These are phyloP conservation scores for Bos indicus DNA, from an alignment of 2,113 vertebrate genomes.

Conservation along the genomic window DNA sequence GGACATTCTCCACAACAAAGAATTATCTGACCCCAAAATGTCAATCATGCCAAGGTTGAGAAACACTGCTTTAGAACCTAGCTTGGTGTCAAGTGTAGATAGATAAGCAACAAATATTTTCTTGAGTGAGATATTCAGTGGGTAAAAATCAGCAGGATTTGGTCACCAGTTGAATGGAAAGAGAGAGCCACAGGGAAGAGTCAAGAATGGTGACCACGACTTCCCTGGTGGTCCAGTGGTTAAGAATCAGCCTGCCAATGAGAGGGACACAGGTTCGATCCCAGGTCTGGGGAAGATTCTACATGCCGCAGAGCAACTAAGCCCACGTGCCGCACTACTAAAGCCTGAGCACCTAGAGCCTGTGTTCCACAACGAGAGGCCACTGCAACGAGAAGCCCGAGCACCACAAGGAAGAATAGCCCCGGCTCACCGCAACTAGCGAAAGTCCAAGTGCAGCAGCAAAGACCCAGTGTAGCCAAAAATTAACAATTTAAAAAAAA, in stretches of 20 bases:
- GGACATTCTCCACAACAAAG: neutral
- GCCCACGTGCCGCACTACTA: neutral
- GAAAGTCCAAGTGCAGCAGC: neutral
- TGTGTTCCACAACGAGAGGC: neutral
- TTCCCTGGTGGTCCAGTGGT: neutral
- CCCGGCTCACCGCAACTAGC: accelerated
- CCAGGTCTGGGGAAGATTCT: neutral
- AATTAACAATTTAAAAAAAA: neutral
- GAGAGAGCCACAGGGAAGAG: neutral
- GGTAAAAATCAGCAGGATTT: neutral
- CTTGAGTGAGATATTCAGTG: neutral
- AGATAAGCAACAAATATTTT: neutral
- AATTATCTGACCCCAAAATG: neutral
- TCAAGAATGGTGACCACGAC: neutral
- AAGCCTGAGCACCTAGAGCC: neutral
- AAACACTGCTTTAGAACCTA: neutral
- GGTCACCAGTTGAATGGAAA: neutral
- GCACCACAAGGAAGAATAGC: neutral
- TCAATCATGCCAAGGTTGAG: neutral
- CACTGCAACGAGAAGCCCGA: neutral
- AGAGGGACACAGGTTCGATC: neutral
- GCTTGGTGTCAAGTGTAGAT: neutral
- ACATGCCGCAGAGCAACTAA: neutral
- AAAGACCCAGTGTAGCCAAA: neutral
- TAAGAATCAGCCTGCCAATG: neutral